Evolutionary conservation across 53 echinoderm and acorn worm genomes (phyloP), one percentile per base, ranked within the genome.

Genomic region (Henricia sp.): DNA sequence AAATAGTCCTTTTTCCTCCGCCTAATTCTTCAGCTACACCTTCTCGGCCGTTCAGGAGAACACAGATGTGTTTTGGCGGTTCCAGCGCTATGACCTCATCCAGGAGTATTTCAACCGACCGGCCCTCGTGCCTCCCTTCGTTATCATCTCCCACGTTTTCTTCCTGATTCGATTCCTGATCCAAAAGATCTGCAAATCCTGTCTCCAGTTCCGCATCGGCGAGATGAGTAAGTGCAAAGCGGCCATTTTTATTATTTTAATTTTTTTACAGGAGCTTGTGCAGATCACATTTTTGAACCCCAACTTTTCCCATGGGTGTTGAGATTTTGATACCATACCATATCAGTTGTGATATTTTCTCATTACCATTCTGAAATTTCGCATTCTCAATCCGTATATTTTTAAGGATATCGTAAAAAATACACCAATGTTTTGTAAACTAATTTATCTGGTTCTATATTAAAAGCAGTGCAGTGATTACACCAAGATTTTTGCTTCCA

Each of bases 31-130:
- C 91, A 99, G 99, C 82, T 95, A 99, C 90, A 99, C 99, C 50
- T 99, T 99, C 70, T 94, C 94, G 40, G 94, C 95, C 17, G 66
- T 99, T 30, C 99, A 99, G 44, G 99, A 99, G 62, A 99, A 99
- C 92, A 99, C 99, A 0, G 99, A 99, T 39, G 88, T 84, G 24
- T 91, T 86, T 68, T 99, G 99, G 99, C 95, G 95, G 63, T 99
- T 90, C 82, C 94, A 95, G 71, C 90, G 94, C 64, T 99, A 95
- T 34, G 99, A 89, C 37, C 83, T 99, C 57, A 99, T 99, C 73
- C 88, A 88, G 65, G 99, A 99, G 66, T 99, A 92, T 87, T 94
- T 99, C 63, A 90, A 91, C 71, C 86, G 99, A 2, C 99, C 99
- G 11, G 92, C 99, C 46, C 57, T 97, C 3, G 87, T 77, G 4